Evolutionary conservation across 2,888 invertebrate species (phyloP), one percentile per base, ranked within the genome.

Genomic region (Napeogenes inachia): DNA sequence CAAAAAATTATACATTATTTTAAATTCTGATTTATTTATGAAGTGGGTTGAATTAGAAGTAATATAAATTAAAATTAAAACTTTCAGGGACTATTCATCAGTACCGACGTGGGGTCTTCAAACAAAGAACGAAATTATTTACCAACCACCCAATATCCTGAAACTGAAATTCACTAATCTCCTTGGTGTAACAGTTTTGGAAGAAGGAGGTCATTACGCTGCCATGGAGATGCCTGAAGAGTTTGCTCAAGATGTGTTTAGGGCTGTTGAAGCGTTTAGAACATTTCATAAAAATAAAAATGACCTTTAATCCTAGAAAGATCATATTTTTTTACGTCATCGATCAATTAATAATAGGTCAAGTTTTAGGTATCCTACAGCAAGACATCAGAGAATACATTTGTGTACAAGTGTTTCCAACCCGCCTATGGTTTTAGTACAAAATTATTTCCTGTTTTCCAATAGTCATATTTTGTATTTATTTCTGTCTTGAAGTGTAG

Each of bases 131-230:
- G 97, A 97, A 73, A 56, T 96, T 0, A 47, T 85, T 2, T 91
- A 92, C 57, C 76, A 82, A 13, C 89, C 94, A 0, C 91, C 93
- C 42, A 85, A 81, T 47, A 77, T 94, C 13, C 71, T 95, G 10
- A 80, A 82, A 54, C 80, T 84, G 2, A 92, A 91, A 70, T 95
- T 84, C 75, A 74, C 74, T 2, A 94, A 95, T 73, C 73, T 96
- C 4, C 84, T 95, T 4, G 93, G 93, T 57, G 91, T 92, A 67
- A 93, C 91, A 0, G 89, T 93, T 56, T 79, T 93, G 66, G 77
- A 88, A 0, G 79, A 91, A 4, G 95, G 95, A 2, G 97, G 97
- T 0, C 97, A 97, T 80, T 97, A 97, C 84, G 92, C 94, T 0
- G 95, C 96, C 0, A 87, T 96, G 57, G 95, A 97, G 79, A 85